Evolutionary conservation across 30 jellyfish, hydroid and myxozoan species (phyloP).

Genomic region (Morbakka virulenta): DNA sequence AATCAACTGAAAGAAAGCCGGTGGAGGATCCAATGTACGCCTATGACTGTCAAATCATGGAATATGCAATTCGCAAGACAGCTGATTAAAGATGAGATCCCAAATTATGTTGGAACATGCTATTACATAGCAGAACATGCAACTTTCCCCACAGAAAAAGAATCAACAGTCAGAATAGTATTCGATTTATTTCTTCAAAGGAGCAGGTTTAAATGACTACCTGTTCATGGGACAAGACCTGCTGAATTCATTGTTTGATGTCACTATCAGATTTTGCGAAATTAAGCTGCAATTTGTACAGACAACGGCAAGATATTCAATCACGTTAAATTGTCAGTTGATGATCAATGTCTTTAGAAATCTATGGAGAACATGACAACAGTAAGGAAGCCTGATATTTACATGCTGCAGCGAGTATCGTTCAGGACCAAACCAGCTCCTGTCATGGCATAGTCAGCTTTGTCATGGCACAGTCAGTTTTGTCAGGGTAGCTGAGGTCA

Average conservation of each 20-base stretch:
- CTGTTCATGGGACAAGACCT: background rate
- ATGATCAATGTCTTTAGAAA: background rate
- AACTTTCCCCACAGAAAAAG: no score
- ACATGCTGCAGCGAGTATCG: background rate
- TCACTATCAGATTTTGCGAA: background rate
- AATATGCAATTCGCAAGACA: no score
- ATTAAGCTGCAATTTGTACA: background rate
- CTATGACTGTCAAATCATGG: no score
- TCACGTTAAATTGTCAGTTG: background rate
- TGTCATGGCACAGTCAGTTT: background rate
- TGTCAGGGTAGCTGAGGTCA: background rate
- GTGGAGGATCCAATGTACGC: no score
- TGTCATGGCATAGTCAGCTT: background rate
- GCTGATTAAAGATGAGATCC: no score
- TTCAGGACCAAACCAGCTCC: background rate
- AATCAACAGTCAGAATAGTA: no score
- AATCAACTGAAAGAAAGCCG: no score
- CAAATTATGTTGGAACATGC: no score
- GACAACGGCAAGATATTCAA: background rate
- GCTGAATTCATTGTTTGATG: background rate
- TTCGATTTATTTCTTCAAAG: no score
- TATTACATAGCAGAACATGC: no score
- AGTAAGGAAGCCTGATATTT: background rate
- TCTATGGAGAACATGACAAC: background rate
- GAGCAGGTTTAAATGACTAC: no score